Base-by-base conservation (phyloP, 92 coral and sea anemone genomes). In the Porites evermanni region DNA sequence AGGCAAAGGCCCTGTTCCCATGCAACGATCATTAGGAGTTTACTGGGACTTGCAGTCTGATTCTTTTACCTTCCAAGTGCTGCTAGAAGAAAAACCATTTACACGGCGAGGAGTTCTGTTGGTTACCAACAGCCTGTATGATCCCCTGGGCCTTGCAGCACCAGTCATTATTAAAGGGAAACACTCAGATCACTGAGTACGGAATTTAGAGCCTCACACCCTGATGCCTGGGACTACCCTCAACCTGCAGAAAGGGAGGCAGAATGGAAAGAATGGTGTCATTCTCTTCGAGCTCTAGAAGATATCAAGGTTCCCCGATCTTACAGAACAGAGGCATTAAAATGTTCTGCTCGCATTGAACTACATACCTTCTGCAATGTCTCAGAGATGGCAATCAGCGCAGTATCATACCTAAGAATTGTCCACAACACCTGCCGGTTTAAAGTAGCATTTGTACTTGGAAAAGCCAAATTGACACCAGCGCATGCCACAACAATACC, bases 1-100 rank as follows among this genome's bases (percentile, higher is more conserved):
- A 89, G 11, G 1, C 70, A 51, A 80, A 24, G 91, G 72, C 53
- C 53, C 81, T 51, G 64, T 90, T 7, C 93, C 94, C 6, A 78
- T 82, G 18, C 93, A 90, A 79, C 79, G 90, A 67, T 90, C 87
- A 47, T 81, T 93, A 4, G 92, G 96, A 23, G 90, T 90, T 13
- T 80, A 54, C 52, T 93, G 93, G 96, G 90, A 82, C 66, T 75
- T 89, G 19, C 21, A 81, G 23, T 17, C 72, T 11, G 89, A 92
- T 61, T 66, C 72, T 53, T 92, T 92, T 69, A 90, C 94, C 38
- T 90, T 90, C 84, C 74, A 70, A 12, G 85, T 86, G 8, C 23
- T 79, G 14, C 50, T 38, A 0, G 89, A 67, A 50, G 73, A 72
- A 69, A 91, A 91, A 82, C 80, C 89, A 12, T 88, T 88, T 79